Percentiles rank a stretch among this genome's conserved stretches.
Evolutionary conservation across 2,113 vertebrate species (phyloP).

Genomic region (Salvator merianae): DNA sequence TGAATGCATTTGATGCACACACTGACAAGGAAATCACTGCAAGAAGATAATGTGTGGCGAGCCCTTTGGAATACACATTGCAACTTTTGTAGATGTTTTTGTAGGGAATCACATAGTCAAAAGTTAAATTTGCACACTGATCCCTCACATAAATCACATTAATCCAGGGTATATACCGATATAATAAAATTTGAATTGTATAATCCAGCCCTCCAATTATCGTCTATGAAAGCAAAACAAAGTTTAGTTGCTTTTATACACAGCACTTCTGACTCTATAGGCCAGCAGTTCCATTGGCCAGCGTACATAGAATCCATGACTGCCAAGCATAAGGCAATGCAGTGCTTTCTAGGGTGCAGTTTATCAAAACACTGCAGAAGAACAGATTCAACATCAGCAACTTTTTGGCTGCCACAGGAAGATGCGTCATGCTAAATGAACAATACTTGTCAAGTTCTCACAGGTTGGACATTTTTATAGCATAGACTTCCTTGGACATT

Average conservation of each 20-base stretch:
- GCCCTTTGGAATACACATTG: neutral
- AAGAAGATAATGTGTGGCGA: neutral
- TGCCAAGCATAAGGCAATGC: neutral
- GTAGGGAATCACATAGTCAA: neutral
- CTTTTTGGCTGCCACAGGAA: no score
- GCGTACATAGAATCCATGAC: neutral
- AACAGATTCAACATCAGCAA: neutral
- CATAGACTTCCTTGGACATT: neutral
- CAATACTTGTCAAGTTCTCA: no score
- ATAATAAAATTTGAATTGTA: conserved; percentile 31
- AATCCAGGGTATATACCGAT: conserved; percentile 29
- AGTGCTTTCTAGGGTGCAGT: no score
- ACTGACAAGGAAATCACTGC: neutral
- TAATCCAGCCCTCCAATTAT: conserved; percentile 33
- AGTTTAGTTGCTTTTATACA: neutral
- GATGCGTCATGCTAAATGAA: neutral
- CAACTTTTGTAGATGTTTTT: neutral
- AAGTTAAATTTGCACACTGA: neutral
- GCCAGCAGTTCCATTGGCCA: neutral
- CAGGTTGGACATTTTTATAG: neutral
- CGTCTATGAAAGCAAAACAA: neutral
- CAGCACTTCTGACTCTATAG: neutral
- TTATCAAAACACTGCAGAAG: no score
- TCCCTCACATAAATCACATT: neutral
- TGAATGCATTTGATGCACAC: neutral